Evolutionary conservation across 2,797 vertebrate species (phyloP).

Genomic region (Erithacus rubecula): DNA sequence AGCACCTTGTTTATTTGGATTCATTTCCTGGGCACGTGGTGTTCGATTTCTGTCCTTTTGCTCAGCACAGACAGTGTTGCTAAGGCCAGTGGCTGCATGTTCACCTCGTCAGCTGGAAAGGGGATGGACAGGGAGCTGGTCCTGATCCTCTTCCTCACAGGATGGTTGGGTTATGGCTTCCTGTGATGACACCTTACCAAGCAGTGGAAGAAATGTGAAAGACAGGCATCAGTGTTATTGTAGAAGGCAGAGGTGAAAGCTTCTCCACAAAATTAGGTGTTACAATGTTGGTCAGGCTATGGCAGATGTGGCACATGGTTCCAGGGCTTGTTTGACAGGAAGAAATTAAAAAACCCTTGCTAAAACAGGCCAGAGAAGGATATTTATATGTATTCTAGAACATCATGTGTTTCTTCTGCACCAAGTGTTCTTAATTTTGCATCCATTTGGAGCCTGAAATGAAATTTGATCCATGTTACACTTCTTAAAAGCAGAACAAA

Average conservation of each 20-base stretch:
- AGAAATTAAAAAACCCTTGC: background rate
- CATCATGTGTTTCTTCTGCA: background rate
- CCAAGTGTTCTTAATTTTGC: constrained; percentile 30
- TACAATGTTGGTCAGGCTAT: background rate
- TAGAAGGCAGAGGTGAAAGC: background rate
- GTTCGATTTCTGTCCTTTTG: background rate
- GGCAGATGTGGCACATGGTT: background rate
- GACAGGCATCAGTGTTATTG: background rate
- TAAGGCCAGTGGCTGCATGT: background rate
- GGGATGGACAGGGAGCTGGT: accelerated
- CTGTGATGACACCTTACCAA: background rate
- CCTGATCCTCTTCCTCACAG: background rate
- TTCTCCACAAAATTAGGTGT: background rate
- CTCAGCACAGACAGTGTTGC: background rate
- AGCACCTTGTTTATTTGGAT: constrained; percentile 46
- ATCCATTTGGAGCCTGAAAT: constrained; percentile 14
- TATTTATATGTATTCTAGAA: background rate
- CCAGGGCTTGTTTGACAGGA: background rate
- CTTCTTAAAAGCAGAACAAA: constrained; percentile 35
- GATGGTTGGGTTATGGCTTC: background rate
- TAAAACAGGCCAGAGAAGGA: background rate
- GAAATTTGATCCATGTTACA: constrained; percentile 9
- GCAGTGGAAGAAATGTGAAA: background rate
- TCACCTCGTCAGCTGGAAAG: background rate
- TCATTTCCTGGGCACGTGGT: background rate